A percentile compares a stretch with the other conserved stretches of the same genome.
phyloP scores from a whole-genome alignment of 2,888 invertebrate genomes.

The Kuschelorhynchus macadamiae region DNA sequence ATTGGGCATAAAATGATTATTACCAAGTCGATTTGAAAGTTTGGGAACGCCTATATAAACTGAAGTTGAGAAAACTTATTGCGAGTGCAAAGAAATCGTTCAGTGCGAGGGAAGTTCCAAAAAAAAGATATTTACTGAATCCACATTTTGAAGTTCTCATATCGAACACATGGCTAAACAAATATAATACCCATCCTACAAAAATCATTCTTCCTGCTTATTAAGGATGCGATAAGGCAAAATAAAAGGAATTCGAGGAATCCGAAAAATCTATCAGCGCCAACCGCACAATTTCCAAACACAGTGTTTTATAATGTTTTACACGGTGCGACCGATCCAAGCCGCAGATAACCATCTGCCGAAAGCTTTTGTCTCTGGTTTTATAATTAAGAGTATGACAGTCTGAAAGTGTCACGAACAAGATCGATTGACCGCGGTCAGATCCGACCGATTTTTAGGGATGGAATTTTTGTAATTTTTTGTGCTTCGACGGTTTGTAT shows the following conservation, averaged over 20 bases:
- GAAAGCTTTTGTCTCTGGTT: conserved; percentile 46
- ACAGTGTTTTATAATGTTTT: conserved; percentile 58
- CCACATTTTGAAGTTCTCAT: no score
- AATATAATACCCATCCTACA: no score
- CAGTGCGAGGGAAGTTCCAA: no score
- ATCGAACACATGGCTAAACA: no score
- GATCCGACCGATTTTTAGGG: conserved; percentile 27
- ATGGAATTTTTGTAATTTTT: conserved; percentile 40
- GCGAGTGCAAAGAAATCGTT: no score
- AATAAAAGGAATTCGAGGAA: conserved; percentile 12
- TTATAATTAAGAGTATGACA: conserved; percentile 61
- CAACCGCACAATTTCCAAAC: conserved; percentile 28
- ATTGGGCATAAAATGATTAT: no score
- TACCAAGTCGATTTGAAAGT: no score
- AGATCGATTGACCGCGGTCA: conserved; percentile 53
- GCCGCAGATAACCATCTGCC: conserved; percentile 45
- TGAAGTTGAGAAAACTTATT: no score
- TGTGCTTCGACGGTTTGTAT: conserved; percentile 38
- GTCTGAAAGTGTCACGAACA: conserved; percentile 58
- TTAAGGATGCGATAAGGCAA: no score
- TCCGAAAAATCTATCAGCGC: conserved; percentile 28
- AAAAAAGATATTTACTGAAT: no score
- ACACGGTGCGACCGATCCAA: conserved; percentile 49
- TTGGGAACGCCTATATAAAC: no score
- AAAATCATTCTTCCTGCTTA: no score